Base-by-base conservation (phyloP, 2,888 invertebrate species). In the Tricholauxania praeusta region DNA sequence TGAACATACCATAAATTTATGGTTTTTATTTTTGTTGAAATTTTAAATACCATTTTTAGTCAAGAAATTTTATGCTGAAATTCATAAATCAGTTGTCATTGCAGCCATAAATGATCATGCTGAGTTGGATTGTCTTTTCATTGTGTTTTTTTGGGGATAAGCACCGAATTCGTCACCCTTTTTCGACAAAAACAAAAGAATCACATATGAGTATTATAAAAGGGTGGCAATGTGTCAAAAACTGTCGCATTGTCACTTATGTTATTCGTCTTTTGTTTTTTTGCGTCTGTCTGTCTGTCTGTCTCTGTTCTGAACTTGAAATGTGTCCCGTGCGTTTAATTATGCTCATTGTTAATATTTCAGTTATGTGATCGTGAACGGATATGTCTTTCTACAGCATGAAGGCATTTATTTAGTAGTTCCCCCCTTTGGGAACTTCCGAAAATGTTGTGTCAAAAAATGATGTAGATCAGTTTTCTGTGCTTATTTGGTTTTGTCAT, bases 181-280 rank as follows among this genome's bases (percentile, higher is more conserved):
- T 19, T 12, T 14, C 2, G 19, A n/a, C 39, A 12, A n/a, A 47
- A 14, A 5, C 19, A 63, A 63, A 19, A 19, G 10, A 7, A 39
- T 39, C 39, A 39, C 10, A 39, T 10, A 10, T 10, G 39, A 7
- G 39, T 10, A 47, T 17, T 17, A 48, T 15, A 68, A 68, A 57
- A 48, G 47, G 39, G 57, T 63, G 53, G 70, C 47, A 53, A 70
- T 63, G 70, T 53, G 70, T 70, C 70, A 70, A 70, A 70, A 70
- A 49, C 63, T 70, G 70, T 70, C 70, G 47, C 62, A 63, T 70
- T 63, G 52, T 70, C 70, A 62, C 53, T 62, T 63, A 63, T 70
- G 63, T 63, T 64, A 22, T 17, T 12, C 14, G 19, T 17, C 15
- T 22, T 64, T 57, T 19, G 57, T 17, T 28, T 22, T 12, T 12